Evolutionary conservation across 2,113 vertebrate species (phyloP), one percentile per base, ranked within the genome.

Genomic region (Nymphicus hollandicus): DNA sequence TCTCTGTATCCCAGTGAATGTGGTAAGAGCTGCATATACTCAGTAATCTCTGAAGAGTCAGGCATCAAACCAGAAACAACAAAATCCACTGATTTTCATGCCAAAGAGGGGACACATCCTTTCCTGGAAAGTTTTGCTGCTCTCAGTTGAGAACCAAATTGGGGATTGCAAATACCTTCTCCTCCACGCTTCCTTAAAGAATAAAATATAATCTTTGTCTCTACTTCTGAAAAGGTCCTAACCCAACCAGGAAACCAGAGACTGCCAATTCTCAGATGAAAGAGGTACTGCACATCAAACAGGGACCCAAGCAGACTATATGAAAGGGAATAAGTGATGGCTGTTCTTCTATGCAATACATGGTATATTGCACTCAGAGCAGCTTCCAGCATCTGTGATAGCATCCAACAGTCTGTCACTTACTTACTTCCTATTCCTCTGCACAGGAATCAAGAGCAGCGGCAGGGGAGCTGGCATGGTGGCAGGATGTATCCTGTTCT

Each of bases 51-150:
- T 52, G 37, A 73, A 35, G 71, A 88, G 39, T 23, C 73, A 64
- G 72, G 73, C 83, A 95, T 41, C 5, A 50, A 84, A 95, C 72
- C 81, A 95, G 77, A 83, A 91, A 83, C 55, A 50, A 66, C 0
- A 1, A 95, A 94, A 78, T 64, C 76, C 69, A 23, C 56, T 20
- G 65, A 43, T 63, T 90, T 91, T 64, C 72, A 33, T 55, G 92
- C 86, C 91, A 91, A 78, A 80, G n/a, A 35, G 29, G 79, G 76
- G 33, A 92, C 58, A 89, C 93, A 91, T 86, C 88, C 87, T 89
- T 95, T 91, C 84, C 92, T 93, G 71, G 68, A 81, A 93, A 91
- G 64, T 88, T 88, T 33, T 88, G 58, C 88, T 83, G 79, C 71
- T 88, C 50, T 82, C 64, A 72, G 20, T 8, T 71, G 61, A 53